Evolutionary conservation across 2,797 vertebrate genomes (phyloP), one percentile per base, ranked within the genome.

Genomic region (Chaenodraco wilsoni): DNA sequence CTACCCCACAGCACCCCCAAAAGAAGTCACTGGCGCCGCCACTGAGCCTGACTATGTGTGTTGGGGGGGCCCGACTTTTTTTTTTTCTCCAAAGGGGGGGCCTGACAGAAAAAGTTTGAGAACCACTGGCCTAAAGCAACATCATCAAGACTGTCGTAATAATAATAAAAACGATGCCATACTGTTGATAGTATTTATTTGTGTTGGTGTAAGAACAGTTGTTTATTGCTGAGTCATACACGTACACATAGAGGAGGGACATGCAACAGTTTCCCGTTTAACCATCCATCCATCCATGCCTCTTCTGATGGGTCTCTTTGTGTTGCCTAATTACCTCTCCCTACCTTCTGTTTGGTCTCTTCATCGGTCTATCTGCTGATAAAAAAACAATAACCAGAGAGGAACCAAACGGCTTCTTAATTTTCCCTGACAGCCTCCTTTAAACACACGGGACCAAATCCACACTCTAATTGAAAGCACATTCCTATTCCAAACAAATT

Each of bases 401-500:
- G 94, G 95, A 95, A 96, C 95, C 95, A 96, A 97, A 96, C 96
- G 94, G 93, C 95, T 95, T 95, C 96, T 98, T 98, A 96, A 99
- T 98, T 98, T 98, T 96, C 95, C 93, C 93, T 98, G 98, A 99
- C 97, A 99, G 96, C 92, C 95, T 90, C 95, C 93, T 97, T 96
- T 96, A 98, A 98, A 98, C 97, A 96, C 90, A 90, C 89, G 78
- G 96, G 95, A 93, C 94, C 92, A 93, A 92, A 94, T 96, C 95
- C 95, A 96, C 89, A 89, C 92, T 94, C 94, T 98, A 99, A 99
- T 99, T 97, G 97, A 98, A 98, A 97, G 96, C 98, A 99, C 96
- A 99, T 99, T 98, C 94, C 95, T 98, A 98, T 98, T 98, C 96
- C 96, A 99, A 98, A 98, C 98, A 99, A 99, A 99, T 99, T 99